phyloP scores from a whole-genome alignment of 2,888 invertebrate species.

The Leptogaster cylindrica region DNA sequence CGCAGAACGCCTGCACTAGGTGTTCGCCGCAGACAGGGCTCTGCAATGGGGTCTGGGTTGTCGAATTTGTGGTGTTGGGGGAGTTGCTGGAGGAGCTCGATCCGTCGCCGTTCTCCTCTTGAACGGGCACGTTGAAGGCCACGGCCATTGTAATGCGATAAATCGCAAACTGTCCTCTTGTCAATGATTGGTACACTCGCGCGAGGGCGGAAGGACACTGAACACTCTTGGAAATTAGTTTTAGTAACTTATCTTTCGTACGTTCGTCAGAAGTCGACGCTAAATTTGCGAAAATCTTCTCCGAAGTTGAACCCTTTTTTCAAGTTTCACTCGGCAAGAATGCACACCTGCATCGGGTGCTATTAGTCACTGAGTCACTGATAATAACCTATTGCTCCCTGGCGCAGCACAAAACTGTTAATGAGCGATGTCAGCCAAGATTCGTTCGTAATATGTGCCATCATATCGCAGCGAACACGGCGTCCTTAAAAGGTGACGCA shows the following conservation, averaged over 20 bases:
- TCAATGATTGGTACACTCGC: constrained; percentile 1
- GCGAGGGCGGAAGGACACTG: background rate
- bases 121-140: constrained; percentile 62
- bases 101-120: constrained; percentile 56
- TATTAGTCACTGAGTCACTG: constrained; percentile 13
- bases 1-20: constrained; percentile 59
- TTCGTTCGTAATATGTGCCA: constrained; percentile 34
- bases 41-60: constrained; percentile 52
- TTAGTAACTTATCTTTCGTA: too few relatives aligned
- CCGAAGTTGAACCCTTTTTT: constrained; percentile 13
- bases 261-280: too few relatives aligned
- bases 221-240: background rate
- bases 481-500: background rate
- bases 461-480: background rate
- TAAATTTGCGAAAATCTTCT: background rate
- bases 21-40: constrained; percentile 56
- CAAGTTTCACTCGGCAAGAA: background rate
- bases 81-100: constrained; percentile 55
- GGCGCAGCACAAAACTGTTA: constrained; percentile 17
- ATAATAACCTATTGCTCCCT: constrained; percentile 13
- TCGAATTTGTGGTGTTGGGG: constrained; percentile 56
- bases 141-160: constrained; percentile 58
- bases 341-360: background rate
- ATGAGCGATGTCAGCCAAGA: constrained; percentile 35
- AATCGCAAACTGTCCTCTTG: too few relatives aligned